A percentile compares a stretch with the other conserved stretches of the same genome.
These are phyloP conservation scores for Hypomesus transpacificus DNA, from an alignment of 2,113 vertebrate species.

Conservation along the genomic window DNA sequence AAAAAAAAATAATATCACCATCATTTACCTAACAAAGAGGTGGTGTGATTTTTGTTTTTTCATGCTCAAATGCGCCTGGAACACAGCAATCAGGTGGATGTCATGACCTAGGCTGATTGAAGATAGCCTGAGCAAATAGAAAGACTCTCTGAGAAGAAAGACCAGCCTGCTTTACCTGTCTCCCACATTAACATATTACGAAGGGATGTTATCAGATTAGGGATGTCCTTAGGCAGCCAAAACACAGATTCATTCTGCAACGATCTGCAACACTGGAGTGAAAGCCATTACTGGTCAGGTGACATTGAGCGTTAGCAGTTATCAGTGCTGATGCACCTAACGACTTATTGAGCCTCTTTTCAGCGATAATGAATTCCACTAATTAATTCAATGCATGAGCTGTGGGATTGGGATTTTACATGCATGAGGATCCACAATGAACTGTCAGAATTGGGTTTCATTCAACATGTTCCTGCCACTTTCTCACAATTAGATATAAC, in stretches of 20 bases:
- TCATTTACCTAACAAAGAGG: too few species aligned
- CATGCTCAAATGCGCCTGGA: neutral
- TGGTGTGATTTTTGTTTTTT: too few species aligned
- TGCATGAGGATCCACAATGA: neutral
- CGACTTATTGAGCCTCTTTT: slow-evolving; percentile 25
- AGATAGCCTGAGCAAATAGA: neutral
- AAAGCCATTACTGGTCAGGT: slow-evolving; percentile 38
- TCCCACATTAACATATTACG: slow-evolving; percentile 44
- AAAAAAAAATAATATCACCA: too few species aligned
- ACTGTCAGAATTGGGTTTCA: neutral
- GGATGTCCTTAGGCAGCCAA: slow-evolving; percentile 42
- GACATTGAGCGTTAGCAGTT: slow-evolving; percentile 36
- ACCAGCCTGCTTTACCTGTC: slow-evolving; percentile 30
- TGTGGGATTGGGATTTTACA: neutral
- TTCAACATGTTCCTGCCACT: neutral
- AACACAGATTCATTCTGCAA: slow-evolving; percentile 51
- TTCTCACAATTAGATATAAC: neutral
- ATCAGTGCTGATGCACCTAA: slow-evolving; percentile 21
- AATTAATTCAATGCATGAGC: slow-evolving; percentile 9
- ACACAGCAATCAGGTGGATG: neutral
- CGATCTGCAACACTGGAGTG: slow-evolving; percentile 30
- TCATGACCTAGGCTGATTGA: too few species aligned
- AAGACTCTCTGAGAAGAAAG: slow-evolving; percentile 17
- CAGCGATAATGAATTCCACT: slow-evolving; percentile 12
- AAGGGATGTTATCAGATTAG: slow-evolving; percentile 49